A percentile compares a stretch with the other conserved stretches of the same genome.
phyloP scores from a whole-genome alignment of 2,888 invertebrate species.

The Leptinotarsa peninsularis region DNA sequence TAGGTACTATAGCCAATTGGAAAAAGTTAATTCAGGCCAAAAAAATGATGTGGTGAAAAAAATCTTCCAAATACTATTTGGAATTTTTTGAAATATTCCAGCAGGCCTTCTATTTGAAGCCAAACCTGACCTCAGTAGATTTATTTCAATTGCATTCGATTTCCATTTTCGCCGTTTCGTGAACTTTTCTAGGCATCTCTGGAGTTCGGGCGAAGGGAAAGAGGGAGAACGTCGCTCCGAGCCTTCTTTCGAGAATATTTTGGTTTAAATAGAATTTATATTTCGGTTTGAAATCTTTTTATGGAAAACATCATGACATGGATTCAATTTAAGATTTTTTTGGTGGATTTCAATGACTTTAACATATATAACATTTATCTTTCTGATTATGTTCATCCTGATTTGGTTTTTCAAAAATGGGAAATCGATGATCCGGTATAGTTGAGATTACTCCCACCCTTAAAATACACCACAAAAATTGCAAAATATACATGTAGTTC shows the following conservation, averaged over 20 bases:
- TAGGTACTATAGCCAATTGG: too few relatives aligned
- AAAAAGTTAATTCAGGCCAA: too few relatives aligned
- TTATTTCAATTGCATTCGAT: constrained; percentile 1
- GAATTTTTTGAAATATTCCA: too few relatives aligned
- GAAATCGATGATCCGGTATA: too few relatives aligned
- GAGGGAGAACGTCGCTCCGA: background rate
- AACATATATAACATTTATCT: too few relatives aligned
- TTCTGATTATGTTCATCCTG: too few relatives aligned
- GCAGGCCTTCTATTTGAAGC: background rate
- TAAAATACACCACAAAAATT: too few relatives aligned
- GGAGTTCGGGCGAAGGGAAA: constrained; percentile 1
- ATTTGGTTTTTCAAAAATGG: too few relatives aligned
- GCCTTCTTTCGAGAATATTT: background rate
- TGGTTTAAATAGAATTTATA: background rate
- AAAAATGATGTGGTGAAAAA: too few relatives aligned
- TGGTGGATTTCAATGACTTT: background rate
- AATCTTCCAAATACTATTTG: too few relatives aligned
- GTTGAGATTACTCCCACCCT: too few relatives aligned
- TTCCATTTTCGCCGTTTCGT: constrained; percentile 4
- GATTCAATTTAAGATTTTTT: background rate
- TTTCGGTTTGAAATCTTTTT: background rate
- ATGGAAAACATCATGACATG: background rate
- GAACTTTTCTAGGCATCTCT: constrained; percentile 6
- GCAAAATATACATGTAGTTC: too few relatives aligned
- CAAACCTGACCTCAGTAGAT: background rate